A percentile compares a stretch with the other conserved stretches of the same genome.
Evolutionary conservation across 37 sponge, comb jelly and placozoan genomes (phyloP).

Genomic region (Ianthella basta): DNA sequence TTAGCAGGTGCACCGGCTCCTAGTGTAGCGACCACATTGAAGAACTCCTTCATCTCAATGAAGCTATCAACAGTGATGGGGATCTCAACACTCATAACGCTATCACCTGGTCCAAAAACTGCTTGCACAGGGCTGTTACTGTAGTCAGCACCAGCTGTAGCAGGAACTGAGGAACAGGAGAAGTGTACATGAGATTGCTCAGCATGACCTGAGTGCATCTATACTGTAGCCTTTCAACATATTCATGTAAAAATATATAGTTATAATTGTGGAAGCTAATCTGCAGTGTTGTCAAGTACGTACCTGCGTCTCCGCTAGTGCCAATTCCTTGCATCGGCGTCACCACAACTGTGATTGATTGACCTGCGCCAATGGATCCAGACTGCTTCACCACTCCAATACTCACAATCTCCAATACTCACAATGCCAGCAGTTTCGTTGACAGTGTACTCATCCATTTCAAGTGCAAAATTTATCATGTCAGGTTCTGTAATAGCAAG

Average conservation of each 20-base stretch:
- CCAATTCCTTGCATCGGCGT: background rate
- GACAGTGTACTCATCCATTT: background rate
- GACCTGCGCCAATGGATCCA: background rate
- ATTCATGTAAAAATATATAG: too few species aligned
- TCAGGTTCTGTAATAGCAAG: too few species aligned
- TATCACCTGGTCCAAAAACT: background rate
- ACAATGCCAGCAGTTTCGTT: background rate
- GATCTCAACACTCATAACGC: background rate
- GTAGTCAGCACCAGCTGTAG: slow-evolving; percentile 13
- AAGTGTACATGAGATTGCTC: too few species aligned
- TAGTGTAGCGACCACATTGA: background rate
- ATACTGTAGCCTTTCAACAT: too few species aligned
- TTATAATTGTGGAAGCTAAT: too few species aligned
- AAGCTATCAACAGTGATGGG: background rate
- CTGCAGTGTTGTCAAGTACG: background rate
- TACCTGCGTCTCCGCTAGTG: background rate
- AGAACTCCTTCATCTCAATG: background rate
- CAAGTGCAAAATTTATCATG: background rate
- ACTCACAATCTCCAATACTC: background rate
- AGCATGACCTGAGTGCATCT: too few species aligned
- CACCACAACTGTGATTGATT: background rate
- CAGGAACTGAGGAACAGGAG: background rate
- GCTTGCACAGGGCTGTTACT: background rate
- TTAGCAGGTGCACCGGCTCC: background rate
- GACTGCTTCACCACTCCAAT: slow-evolving; percentile 1